phyloP scores from a whole-genome alignment of 2,113 vertebrate species.

The Phalacrocorax pelagicus region DNA sequence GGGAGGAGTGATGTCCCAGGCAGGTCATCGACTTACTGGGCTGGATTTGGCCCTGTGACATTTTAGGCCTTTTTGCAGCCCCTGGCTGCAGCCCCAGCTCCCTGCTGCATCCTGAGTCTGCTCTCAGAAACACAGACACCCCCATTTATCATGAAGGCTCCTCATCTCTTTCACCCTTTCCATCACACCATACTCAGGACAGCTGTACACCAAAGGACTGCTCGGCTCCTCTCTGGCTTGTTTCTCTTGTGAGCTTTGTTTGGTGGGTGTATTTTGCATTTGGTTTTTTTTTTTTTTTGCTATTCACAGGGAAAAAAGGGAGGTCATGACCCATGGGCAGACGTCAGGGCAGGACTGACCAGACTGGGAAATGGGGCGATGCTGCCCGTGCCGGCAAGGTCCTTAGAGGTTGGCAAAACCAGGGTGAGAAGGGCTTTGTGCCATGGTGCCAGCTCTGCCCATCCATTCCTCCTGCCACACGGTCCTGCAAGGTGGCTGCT shows the following conservation, averaged over 20 bases:
- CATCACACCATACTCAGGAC: not conserved
- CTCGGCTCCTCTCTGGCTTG: not conserved
- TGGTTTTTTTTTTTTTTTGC: conserved; percentile 7
- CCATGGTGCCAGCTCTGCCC: not conserved
- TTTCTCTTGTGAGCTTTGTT: not conserved
- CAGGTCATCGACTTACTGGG: accelerated
- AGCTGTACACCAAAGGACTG: accelerated
- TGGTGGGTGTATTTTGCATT: conserved; percentile 20
- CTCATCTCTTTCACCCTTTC: not conserved
- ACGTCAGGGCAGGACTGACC: not conserved
- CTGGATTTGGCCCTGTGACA: not conserved
- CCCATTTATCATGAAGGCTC: not conserved
- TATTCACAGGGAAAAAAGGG: conserved; percentile 28
- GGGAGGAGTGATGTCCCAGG: not conserved
- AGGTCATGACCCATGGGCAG: not conserved
- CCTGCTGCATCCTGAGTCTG: not conserved
- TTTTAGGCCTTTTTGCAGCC: not conserved
- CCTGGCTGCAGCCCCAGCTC: not conserved
- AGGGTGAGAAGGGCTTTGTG: not conserved
- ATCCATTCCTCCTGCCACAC: not conserved
- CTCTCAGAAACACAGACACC: not conserved
- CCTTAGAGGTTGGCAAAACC: not conserved
- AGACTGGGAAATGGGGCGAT: not conserved
- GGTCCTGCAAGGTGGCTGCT: not conserved
- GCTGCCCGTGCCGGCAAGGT: not conserved